phyloP scores from a whole-genome alignment of 2,113 vertebrate genomes.

The Etheostoma cragini region DNA sequence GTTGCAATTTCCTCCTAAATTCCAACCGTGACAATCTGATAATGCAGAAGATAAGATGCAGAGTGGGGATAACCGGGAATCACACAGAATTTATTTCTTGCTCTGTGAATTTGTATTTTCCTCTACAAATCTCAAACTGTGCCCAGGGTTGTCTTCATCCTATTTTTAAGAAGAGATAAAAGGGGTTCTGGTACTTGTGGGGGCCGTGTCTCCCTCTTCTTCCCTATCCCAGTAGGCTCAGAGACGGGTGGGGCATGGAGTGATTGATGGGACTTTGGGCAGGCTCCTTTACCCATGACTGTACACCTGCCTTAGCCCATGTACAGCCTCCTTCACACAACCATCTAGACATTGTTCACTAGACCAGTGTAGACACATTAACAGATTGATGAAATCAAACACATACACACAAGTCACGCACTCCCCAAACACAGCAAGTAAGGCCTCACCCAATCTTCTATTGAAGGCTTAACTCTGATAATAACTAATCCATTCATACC shows the following conservation, averaged over 20 bases:
- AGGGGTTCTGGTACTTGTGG: constrained; percentile 17
- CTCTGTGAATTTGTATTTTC: background rate
- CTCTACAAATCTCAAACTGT: constrained; percentile 2
- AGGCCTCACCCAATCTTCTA: constrained; percentile 26
- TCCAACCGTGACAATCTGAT: constrained; percentile 43
- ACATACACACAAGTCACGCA: constrained; percentile 18
- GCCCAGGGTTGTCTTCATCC: background rate
- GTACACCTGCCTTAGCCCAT: constrained; percentile 52
- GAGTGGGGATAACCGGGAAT: background rate
- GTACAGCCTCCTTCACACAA: constrained; percentile 38
- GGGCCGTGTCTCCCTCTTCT: constrained; percentile 27
- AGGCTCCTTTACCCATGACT: constrained; percentile 40
- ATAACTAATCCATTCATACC: constrained; percentile 47
- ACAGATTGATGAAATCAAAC: constrained; percentile 57
- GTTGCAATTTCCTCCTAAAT: constrained; percentile 28
- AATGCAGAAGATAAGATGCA: constrained; percentile 13
- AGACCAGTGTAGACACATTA: constrained; percentile 41
- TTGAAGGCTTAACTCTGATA: constrained; percentile 36
- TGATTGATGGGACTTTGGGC: constrained; percentile 63
- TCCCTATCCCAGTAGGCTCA: constrained; percentile 40
- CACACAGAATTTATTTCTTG: background rate
- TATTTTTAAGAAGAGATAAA: background rate
- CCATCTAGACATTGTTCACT: constrained; percentile 52
- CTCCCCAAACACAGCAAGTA: constrained; percentile 36
- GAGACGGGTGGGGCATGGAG: constrained; percentile 28